Conservation (phyloP, 2,888 invertebrate species). For the Melipona beecheii region DNA sequence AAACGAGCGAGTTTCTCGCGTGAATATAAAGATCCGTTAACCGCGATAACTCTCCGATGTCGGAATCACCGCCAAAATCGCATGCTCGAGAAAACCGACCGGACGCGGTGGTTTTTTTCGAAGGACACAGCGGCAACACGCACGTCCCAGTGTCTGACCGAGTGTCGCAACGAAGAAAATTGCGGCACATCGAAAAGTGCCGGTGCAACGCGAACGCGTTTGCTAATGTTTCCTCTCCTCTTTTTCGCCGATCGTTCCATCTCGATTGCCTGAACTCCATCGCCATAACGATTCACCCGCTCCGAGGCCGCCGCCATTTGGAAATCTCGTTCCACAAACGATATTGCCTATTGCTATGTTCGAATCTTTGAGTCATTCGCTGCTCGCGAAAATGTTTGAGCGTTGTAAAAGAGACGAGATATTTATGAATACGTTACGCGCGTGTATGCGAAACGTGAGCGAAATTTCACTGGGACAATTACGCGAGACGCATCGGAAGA, state of each 20-base stretch:
- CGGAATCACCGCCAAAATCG: constrained; percentile 59
- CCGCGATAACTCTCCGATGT: constrained; percentile 45
- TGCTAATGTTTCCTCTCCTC: constrained; percentile 11
- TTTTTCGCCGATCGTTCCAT: not conserved
- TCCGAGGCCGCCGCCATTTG: not conserved
- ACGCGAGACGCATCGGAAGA: too few species aligned
- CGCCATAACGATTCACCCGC: not conserved
- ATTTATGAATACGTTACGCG: not conserved
- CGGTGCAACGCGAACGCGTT: constrained; percentile 28
- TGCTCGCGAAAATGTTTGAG: not conserved
- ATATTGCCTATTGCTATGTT: not conserved
- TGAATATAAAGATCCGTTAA: constrained; percentile 24
- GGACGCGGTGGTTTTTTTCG: constrained; percentile 63
- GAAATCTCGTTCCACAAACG: not conserved
- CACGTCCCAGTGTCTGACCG: constrained; percentile 41
- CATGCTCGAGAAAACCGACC: constrained; percentile 64
- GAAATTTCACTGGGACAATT: not conserved
- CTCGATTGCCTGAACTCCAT: not conserved
- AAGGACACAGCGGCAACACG: constrained; percentile 60
- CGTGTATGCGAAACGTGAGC: not conserved
- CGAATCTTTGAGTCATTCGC: not conserved
- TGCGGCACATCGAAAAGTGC: constrained; percentile 25
- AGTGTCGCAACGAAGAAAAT: constrained; percentile 44
- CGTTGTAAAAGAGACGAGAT: not conserved
- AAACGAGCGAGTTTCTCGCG: constrained; percentile 35